phyloP scores from a whole-genome alignment of 2,888 invertebrate species.

The Limulus polyphemus region DNA sequence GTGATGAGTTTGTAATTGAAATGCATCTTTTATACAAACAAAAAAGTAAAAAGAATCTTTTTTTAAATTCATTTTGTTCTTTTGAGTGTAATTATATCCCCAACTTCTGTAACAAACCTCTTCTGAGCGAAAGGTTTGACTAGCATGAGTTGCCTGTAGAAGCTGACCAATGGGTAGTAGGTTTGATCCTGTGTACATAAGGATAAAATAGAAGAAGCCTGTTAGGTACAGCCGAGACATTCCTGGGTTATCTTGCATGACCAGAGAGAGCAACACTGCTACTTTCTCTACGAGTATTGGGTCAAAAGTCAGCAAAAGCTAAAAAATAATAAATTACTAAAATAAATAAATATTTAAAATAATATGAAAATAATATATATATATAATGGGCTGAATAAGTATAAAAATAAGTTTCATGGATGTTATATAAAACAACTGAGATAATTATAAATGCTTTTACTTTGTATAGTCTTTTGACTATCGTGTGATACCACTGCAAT shows the following conservation, averaged over 20 bases:
- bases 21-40: too few species aligned
- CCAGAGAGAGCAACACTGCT: constrained; percentile 69
- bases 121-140: constrained; percentile 85
- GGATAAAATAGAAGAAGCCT: constrained; percentile 94
- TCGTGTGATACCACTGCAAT: too few species aligned
- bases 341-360: neutral
- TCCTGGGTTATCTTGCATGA: constrained; percentile 92
- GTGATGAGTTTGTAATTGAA: too few species aligned
- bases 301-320: constrained; percentile 87
- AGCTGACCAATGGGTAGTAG: constrained; percentile 89
- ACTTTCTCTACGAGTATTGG: constrained; percentile 93
- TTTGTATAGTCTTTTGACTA: too few species aligned
- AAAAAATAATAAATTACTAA: constrained; percentile 10
- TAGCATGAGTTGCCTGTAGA: constrained; percentile 84
- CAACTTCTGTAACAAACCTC: constrained; percentile 48
- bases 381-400: neutral
- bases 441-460: too few species aligned
- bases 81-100: too few species aligned
- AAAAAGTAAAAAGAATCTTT: too few species aligned
- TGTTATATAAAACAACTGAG: too few species aligned
- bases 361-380: constrained; percentile 4
- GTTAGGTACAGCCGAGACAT: constrained; percentile 86
- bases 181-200: constrained; percentile 98
- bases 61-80: too few species aligned
- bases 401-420: neutral